Conservation (phyloP, 2,797 vertebrate species). For the Peromyscus melanophrys region DNA sequence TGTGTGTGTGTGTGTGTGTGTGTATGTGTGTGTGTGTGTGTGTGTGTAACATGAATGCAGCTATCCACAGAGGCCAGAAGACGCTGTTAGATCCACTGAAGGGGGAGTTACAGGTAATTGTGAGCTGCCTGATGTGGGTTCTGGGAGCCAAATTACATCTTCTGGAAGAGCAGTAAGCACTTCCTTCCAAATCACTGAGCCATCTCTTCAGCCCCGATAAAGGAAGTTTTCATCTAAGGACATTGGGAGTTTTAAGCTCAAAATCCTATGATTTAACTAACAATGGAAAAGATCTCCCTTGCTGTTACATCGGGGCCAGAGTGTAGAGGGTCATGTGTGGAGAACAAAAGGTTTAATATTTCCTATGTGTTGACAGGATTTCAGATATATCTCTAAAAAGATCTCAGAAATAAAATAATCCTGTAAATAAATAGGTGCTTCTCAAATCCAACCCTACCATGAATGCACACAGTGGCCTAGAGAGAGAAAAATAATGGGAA, state of each 20-base stretch:
- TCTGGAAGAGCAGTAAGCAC: background rate
- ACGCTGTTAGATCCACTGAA: no score
- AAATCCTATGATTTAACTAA: background rate
- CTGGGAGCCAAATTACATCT: background rate
- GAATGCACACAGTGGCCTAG: background rate
- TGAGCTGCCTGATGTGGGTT: background rate
- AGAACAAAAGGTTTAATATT: background rate
- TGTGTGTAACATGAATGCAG: background rate
- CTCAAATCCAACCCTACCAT: background rate
- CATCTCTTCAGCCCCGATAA: background rate
- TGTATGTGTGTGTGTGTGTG: background rate
- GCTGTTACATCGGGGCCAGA: background rate
- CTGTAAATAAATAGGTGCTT: background rate
- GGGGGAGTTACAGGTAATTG: background rate
- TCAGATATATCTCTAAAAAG: background rate
- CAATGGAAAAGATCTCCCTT: background rate
- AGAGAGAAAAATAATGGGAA: background rate
- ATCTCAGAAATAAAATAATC: background rate
- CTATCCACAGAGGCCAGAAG: background rate
- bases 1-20: background rate
- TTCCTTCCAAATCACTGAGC: background rate
- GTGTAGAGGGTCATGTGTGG: background rate
- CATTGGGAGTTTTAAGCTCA: slow-evolving; percentile 7
- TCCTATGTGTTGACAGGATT: background rate
- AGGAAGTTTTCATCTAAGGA: background rate